Conservation (phyloP, 37 sponge, comb jelly and placozoan species). For the Beroe forskalii region DNA sequence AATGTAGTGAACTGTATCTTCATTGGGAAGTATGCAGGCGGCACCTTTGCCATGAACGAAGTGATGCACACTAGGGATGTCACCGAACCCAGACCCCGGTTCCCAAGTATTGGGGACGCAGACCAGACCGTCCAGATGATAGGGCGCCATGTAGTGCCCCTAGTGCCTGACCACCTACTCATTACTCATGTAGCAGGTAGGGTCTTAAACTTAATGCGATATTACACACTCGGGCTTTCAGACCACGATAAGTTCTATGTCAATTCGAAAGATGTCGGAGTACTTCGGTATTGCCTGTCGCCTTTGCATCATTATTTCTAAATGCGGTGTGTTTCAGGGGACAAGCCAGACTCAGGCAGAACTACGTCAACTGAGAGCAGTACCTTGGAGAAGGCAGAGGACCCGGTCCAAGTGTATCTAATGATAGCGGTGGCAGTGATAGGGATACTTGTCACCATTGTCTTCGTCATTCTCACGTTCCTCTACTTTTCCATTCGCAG, state of each 20-base stretch:
- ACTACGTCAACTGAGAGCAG: background rate
- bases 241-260: too few relatives aligned
- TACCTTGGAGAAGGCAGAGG: background rate
- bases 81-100: background rate
- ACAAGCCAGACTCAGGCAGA: background rate
- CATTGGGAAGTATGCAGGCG: constrained; percentile 5
- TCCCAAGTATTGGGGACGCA: background rate
- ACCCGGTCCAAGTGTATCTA: background rate
- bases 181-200: constrained; percentile 14
- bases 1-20: background rate
- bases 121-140: background rate
- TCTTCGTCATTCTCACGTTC: background rate
- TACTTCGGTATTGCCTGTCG: too few relatives aligned
- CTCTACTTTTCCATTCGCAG: background rate
- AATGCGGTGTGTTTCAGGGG: too few relatives aligned
- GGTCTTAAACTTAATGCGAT: too few relatives aligned
- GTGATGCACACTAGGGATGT: background rate
- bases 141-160: background rate
- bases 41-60: background rate
- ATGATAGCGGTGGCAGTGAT: background rate
- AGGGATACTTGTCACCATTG: background rate
- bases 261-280: too few relatives aligned
- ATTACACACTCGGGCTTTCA: too few relatives aligned
- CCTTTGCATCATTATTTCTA: too few relatives aligned
- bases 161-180: background rate